phyloP scores from a whole-genome alignment of 2,113 vertebrate genomes.

The Rhynchomys soricoides region DNA sequence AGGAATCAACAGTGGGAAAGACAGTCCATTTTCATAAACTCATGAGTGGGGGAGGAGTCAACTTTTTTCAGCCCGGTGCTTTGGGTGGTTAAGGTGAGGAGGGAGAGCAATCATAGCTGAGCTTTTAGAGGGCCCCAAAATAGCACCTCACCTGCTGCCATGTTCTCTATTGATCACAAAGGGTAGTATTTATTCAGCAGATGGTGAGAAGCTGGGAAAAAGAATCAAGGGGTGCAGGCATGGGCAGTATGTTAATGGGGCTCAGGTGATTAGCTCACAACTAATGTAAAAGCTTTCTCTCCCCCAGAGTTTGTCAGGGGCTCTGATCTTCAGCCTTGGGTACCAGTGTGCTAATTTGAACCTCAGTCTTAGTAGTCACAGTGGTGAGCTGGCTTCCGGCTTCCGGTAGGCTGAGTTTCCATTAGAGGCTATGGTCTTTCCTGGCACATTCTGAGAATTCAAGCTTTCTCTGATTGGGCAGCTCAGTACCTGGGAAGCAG shows the following conservation, averaged over 20 bases:
- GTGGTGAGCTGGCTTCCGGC: neutral
- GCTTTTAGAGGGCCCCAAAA: constrained; percentile 69
- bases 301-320: neutral
- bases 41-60: accelerated
- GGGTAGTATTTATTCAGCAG: constrained; percentile 63
- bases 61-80: neutral
- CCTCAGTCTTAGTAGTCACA: neutral
- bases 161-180: neutral
- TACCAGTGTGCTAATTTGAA: constrained; percentile 28
- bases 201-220: constrained; percentile 51
- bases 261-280: neutral
- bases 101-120: neutral
- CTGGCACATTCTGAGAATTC: neutral
- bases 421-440: neutral
- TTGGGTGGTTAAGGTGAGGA: constrained; percentile 32
- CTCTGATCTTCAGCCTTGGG: neutral
- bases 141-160: constrained; percentile 72
- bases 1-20: neutral
- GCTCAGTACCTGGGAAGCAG: neutral
- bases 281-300: constrained; percentile 45
- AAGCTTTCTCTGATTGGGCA: neutral
- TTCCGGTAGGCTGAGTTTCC: neutral
- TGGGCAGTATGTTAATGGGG: constrained; percentile 30
- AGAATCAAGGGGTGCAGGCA: neutral
- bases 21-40: neutral